phyloP scores from a whole-genome alignment of 2,888 invertebrate species.

The Trichogramma evanescens region DNA sequence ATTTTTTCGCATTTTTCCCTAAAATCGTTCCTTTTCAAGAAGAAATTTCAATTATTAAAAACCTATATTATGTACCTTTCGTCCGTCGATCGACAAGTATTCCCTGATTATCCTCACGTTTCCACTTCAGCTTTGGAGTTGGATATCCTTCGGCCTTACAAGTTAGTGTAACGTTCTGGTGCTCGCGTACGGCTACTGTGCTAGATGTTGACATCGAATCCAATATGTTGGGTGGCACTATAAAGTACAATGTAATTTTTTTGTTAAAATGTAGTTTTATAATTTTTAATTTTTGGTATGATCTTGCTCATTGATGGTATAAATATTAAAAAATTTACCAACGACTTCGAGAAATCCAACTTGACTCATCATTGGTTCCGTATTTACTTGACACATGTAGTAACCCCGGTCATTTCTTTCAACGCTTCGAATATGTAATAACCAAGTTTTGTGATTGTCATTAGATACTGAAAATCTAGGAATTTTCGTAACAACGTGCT shows the following conservation, averaged over 20 bases:
- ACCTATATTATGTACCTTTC: slow-evolving; percentile 62
- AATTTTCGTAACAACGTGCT: slow-evolving; percentile 83
- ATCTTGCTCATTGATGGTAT: not conserved
- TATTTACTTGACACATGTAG: slow-evolving; percentile 86
- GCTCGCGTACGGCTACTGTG: slow-evolving; percentile 85
- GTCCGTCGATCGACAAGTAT: slow-evolving; percentile 77
- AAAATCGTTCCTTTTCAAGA: no score
- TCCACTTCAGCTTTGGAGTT: slow-evolving; percentile 87
- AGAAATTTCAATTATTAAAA: no score
- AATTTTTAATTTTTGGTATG: not conserved
- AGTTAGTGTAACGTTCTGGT: slow-evolving; percentile 86
- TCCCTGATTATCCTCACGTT: slow-evolving; percentile 80
- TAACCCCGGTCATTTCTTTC: slow-evolving; percentile 87
- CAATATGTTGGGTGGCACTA: slow-evolving; percentile 91
- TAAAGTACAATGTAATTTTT: slow-evolving; percentile 25
- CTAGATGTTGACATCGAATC: slow-evolving; percentile 87
- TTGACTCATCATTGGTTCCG: slow-evolving; percentile 92
- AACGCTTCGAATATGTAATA: slow-evolving; percentile 82
- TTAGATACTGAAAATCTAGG: slow-evolving; percentile 86
- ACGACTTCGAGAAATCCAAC: slow-evolving; percentile 89
- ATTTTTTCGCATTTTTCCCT: no score
- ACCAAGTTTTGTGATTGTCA: slow-evolving; percentile 88
- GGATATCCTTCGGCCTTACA: slow-evolving; percentile 91
- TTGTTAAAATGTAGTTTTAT: not conserved
- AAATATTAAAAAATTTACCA: slow-evolving; percentile 55